Evolutionary conservation across 1,140 invertebrate species (phyloP), one percentile per base, ranked within the genome.

Genomic region (Sipha flava): DNA sequence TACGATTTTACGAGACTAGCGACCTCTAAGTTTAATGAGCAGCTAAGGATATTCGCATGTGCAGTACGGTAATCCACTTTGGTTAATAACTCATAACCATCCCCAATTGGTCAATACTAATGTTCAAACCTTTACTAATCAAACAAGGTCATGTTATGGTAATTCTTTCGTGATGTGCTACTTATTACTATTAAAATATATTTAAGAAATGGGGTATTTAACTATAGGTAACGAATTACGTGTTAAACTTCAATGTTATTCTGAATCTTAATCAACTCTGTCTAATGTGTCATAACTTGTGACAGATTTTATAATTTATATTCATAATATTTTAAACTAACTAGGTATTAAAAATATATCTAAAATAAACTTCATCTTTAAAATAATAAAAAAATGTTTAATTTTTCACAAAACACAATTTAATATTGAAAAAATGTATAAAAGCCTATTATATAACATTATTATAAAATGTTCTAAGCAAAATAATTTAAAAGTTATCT

Each of bases 41-140:
- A 52, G 12, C 47, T 73, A 73, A 73, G 29, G 26, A 73, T 52
- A 73, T 73, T 73, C 70, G 70, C 70, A 73, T 73, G 47, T 49
- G 70, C 70, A 73, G 70, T 52, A 73, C 47, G 43, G 26, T 73
- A 73, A 73, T 73, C 70, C 70, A 73, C 70, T 73, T 73, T 73
- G 31, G 70, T 73, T 73, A 73, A 73, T 73, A 73, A 73, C 70
- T 73, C n/a, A 49, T 73, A 73, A 73, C 70, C 47, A 52, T 73
- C 47, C 18, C n/a, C 70, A 73, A 73, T 73, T 73, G 47, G 70
- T 73, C 70, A 73, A 73, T 73, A 73, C 70, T 73, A 31, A 52
- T 73, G 10, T 73, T 52, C 26, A 49, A 52, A 23, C 70, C 70
- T 73, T 45, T 18, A 68, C 37, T 68, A 68, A 68, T 68, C 64